These are phyloP conservation scores for Homalodisca vitripennis DNA, from an alignment of 1,140 invertebrate genomes.

Conservation along the genomic window DNA sequence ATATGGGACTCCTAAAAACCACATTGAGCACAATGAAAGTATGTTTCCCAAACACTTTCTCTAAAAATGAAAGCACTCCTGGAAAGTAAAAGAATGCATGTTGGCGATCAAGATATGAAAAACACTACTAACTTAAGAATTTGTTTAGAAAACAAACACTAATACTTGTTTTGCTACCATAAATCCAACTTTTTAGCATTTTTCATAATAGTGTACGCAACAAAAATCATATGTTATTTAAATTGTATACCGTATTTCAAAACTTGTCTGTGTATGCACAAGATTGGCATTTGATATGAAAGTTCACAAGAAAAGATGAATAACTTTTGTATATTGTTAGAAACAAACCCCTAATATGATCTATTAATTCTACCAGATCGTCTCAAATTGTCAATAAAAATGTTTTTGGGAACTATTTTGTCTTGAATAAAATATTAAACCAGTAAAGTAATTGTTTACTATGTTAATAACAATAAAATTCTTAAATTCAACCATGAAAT, in stretches of 20 bases:
- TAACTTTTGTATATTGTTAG: not conserved
- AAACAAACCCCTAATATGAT: not conserved
- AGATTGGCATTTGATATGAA: no score
- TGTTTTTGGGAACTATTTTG: not conserved
- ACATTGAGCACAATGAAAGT: not conserved
- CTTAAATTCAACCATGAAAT: not conserved
- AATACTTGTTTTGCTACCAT: no score
- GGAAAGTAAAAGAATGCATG: no score
- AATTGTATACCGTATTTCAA: no score
- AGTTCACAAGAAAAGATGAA: no score
- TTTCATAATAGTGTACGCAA: no score
- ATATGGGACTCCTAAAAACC: conserved; percentile 3
- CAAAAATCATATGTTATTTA: no score
- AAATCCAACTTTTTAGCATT: no score
- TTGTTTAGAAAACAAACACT: no score
- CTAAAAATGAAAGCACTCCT: not conserved
- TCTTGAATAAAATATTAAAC: not conserved
- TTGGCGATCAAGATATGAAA: no score
- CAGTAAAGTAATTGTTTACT: not conserved
- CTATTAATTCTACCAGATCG: not conserved
- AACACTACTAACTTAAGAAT: no score
- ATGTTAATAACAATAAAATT: not conserved
- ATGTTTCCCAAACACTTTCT: not conserved
- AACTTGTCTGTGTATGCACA: no score
- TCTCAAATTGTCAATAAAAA: not conserved